phyloP scores from a whole-genome alignment of 2,888 invertebrate species.

The Gortyna flavago region DNA sequence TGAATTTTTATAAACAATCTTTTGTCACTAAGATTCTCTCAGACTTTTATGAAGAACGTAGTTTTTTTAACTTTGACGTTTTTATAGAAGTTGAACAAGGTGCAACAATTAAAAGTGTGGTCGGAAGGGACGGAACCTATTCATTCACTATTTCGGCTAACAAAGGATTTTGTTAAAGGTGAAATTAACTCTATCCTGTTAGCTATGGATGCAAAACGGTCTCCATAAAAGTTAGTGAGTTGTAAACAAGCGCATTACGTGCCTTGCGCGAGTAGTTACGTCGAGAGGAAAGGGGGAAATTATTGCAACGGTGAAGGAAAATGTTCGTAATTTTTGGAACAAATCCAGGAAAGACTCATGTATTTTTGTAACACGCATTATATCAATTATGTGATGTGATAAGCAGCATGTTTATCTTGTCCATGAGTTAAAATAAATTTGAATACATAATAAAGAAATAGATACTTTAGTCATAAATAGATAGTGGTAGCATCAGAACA shows the following conservation, averaged over 20 bases:
- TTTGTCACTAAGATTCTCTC: constrained; percentile 18
- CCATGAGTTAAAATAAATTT: neutral
- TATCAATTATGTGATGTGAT: constrained; percentile 45
- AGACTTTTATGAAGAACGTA: constrained; percentile 1
- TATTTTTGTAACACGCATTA: constrained; percentile 45
- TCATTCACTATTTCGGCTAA: constrained; percentile 51
- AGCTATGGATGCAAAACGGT: constrained; percentile 31
- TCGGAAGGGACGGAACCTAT: constrained; percentile 36
- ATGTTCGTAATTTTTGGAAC: constrained; percentile 47
- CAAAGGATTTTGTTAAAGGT: constrained; percentile 46
- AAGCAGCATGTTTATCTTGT: constrained; percentile 17
- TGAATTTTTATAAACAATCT: constrained; percentile 47
- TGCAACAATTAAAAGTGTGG: constrained; percentile 42
- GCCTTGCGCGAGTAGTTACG: constrained; percentile 32
- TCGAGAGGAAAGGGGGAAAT: constrained; percentile 33
- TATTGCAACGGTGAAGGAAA: constrained; percentile 32
- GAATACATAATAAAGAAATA: neutral
- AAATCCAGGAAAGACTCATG: constrained; percentile 44
- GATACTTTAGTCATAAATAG: neutral
- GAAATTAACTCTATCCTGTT: constrained; percentile 48
- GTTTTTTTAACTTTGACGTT: constrained; percentile 19
- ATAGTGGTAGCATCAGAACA: neutral
- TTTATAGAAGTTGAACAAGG: constrained; percentile 20
- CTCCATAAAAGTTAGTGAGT: constrained; percentile 35
- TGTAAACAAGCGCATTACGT: constrained; percentile 59